Base-by-base conservation (phyloP, 2,888 invertebrate species). In the Gonocerus acuteangulatus region DNA sequence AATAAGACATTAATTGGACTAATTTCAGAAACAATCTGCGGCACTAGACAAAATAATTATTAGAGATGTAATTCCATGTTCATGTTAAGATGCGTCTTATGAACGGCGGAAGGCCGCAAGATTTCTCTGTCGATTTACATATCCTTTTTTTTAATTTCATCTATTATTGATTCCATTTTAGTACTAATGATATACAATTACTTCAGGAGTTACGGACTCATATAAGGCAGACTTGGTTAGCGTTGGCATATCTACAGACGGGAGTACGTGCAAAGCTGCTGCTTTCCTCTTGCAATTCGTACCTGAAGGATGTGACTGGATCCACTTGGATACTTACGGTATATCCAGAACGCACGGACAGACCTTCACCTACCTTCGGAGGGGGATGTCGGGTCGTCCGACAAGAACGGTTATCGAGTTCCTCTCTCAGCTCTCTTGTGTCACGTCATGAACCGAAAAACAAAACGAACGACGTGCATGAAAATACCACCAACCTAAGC, bases 301-400 rank as follows among this genome's bases (percentile, higher is more conserved):
- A 0, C 82, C 83, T 9, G 19, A 16, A 3, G 83, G 83, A 68
- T 82, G 78, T n/a, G 79, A 82, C 66, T 91, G 90, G 90, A 74
- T 89, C 68, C 90, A 91, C 72, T 77, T 90, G 66, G 90, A 91
- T 72, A 88, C 86, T 1, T 84, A 84, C 65, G 87, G 87, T 67
- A 84, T 88, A 1, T n/a, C 51, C 15, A 32, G 59, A 36, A 48
- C 59, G 9, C 27, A 27, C 27, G 59, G 59, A 34, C 73, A 74
- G 16, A 80, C 82, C 62, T 79, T 77, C 66, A 74, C 80, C 1
- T 86, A 86, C 69, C 72, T 86, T 23, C 73, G 77, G 1, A 74
- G 76, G 48, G 86, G 86, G 21, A 85, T 86, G 85, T 81, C 85
- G 21, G 87, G 87, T n/a, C 76, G 87, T n/a, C 87, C 87, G 2